phyloP scores from a whole-genome alignment of 2,113 vertebrate species.

The Malaclemys terrapin region DNA sequence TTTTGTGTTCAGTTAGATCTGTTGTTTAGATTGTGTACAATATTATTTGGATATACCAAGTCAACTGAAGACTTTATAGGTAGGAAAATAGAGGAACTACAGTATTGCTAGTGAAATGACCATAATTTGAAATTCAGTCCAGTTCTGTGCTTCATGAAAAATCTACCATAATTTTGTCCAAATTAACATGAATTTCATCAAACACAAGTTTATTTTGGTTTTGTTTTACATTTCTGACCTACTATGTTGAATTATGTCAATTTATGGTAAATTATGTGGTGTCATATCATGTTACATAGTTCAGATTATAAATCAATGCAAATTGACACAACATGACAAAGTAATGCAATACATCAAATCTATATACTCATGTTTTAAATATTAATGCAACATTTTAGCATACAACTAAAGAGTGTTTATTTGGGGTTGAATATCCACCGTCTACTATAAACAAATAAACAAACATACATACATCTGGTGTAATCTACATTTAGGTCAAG shows the following conservation, averaged over 20 bases:
- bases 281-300: neutral
- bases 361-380: neutral
- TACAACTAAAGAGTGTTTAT: neutral
- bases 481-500: neutral
- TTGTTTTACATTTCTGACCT: constrained; percentile 22
- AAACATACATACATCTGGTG: rapidly evolving
- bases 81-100: neutral
- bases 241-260: neutral
- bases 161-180: neutral
- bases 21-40: neutral
- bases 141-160: neutral
- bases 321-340: neutral
- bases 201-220: neutral
- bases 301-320: constrained; percentile 24
- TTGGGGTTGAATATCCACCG: neutral
- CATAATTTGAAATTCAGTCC: neutral
- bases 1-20: neutral
- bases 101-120: neutral
- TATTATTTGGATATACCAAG: neutral
- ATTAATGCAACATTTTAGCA: neutral
- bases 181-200: neutral
- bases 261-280: neutral
- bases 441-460: neutral
- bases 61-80: neutral
- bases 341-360: neutral